Evolutionary conservation across 2,888 invertebrate species (phyloP).

Genomic region (Argyra leucocephala): DNA sequence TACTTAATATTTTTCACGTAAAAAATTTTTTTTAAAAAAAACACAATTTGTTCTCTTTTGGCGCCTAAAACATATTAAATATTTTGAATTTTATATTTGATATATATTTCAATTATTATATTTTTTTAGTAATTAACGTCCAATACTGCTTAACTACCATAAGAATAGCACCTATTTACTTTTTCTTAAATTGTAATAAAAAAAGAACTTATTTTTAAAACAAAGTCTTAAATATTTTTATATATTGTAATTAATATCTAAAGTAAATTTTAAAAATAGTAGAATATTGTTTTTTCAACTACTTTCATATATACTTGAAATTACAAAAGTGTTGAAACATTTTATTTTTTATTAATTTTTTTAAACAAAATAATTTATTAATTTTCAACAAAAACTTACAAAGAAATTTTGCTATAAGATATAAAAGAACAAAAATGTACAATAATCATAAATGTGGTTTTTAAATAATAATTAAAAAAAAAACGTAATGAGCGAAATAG

Average conservation of each 20-base stretch:
- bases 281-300: background rate
- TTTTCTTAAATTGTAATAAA: background rate
- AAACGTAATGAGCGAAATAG: constrained; percentile 3
- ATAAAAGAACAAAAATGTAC: constrained; percentile 6
- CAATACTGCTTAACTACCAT: background rate
- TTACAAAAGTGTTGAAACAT: too few relatives aligned
- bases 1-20: too few relatives aligned
- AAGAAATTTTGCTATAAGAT: constrained; percentile 1
- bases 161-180: background rate
- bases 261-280: background rate
- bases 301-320: background rate
- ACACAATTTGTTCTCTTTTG: too few relatives aligned
- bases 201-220: background rate
- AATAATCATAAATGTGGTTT: background rate
- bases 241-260: constrained; percentile 1
- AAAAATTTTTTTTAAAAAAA: too few relatives aligned
- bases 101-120: too few relatives aligned
- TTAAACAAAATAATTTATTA: background rate
- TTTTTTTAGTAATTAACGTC: background rate
- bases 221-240: background rate
- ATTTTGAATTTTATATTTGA: too few relatives aligned
- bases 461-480: background rate
- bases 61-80: too few relatives aligned
- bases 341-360: too few relatives aligned
- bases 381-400: constrained; percentile 4